Conservation (phyloP, 2,113 vertebrate species). For the Lamprologus tigripictilis region DNA sequence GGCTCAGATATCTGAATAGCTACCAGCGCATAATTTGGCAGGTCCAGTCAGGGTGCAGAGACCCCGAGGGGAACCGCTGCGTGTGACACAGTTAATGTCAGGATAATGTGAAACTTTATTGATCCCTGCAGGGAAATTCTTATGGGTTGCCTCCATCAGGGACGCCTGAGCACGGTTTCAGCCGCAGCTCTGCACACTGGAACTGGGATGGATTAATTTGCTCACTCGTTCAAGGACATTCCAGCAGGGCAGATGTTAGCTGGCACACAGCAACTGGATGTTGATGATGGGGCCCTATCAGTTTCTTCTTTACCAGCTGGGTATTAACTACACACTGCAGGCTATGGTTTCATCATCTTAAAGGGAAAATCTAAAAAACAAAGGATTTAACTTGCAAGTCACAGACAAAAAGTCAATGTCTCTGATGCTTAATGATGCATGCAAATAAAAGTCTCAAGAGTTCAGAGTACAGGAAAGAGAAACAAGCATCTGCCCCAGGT, state of each 20-base stretch:
- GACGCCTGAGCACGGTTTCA: neutral
- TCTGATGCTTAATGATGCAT: accelerated
- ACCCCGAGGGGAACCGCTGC: neutral
- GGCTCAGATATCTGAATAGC: neutral
- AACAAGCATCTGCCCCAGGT: neutral
- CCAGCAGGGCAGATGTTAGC: neutral
- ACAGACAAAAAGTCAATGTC: neutral
- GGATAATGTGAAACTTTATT: slow-evolving; percentile 28
- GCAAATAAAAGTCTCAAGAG: neutral
- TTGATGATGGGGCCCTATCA: neutral
- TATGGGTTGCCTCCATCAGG: neutral
- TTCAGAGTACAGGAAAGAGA: neutral
- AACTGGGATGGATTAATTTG: slow-evolving; percentile 1
- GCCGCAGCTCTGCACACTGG: neutral
- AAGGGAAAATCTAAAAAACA: neutral
- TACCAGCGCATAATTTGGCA: neutral
- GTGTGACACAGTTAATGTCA: slow-evolving; percentile 8
- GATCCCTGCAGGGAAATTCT: slow-evolving; percentile 46
- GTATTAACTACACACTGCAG: neutral
- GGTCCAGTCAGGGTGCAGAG: slow-evolving; percentile 10
- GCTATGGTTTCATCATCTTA: neutral
- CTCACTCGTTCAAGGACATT: slow-evolving; percentile 24
- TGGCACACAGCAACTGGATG: neutral
- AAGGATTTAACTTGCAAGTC: neutral
- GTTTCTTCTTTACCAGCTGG: neutral